Base-by-base conservation (phyloP, 2,797 vertebrate genomes). In the Phaenicophaeus curvirostris region DNA sequence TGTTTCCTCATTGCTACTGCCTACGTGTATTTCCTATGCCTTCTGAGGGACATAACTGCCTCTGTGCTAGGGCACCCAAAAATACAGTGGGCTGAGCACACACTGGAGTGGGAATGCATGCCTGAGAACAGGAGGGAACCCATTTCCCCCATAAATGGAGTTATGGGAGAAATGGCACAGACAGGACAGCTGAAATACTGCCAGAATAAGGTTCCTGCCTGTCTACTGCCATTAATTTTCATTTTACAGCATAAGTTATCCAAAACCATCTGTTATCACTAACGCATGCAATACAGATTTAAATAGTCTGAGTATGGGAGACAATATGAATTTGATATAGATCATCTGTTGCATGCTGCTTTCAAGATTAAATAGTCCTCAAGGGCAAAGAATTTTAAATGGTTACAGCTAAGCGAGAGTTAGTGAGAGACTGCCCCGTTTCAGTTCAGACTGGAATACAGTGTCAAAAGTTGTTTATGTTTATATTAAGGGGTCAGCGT, bases 201-300 rank as follows among this genome's bases (percentile, higher is more conserved):
- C 91, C 86, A 89, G 62, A 74, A 84, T 71, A 85, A 92, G 55
- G 61, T 88, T 94, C 87, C 61, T 96, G 48, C 15, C 75, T 82
- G 53, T 88, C 90, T 97, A 85, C 76, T 30, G 9, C 57, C 44
- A 93, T 93, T 87, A 87, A 90, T 94, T 85, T 53, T 71, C n/a
- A 79, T 87, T 96, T 95, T 75, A 71, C 33, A 90, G 63, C 54
- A 91, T 76, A 68, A 78, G 25, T 9, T 85, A 91, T 83, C 19
- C 42, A 63, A 93, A 67, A 59, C 93, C 90, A 97, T 96, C 92
- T 97, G 95, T 79, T 90, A 96, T 93, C 97, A 93, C 90, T 93
- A 96, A 97, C 77, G 96, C 17, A 71, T 11, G 57, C 79, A 95
- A 79, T 48, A 90, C 14, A 84, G 85, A 96, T 91, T 83, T 97